Percentiles rank a stretch among this genome's conserved stretches.
Evolutionary conservation across 2,888 invertebrate species (phyloP).

Genomic region (Temnothorax ravouxi): DNA sequence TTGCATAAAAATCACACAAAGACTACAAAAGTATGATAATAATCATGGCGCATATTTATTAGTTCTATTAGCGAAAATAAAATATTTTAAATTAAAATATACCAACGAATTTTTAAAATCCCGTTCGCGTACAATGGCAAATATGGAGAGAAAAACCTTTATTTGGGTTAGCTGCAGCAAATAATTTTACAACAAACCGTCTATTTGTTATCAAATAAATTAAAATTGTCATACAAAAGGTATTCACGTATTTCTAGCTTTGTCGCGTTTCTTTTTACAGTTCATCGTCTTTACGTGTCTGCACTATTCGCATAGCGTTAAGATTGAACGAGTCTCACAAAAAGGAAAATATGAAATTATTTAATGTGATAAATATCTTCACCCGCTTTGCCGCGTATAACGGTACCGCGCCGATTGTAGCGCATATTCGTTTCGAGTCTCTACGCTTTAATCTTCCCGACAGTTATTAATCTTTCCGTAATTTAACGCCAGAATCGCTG

Average conservation of each 20-base stretch:
- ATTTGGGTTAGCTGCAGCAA: background rate
- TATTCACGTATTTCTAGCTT: background rate
- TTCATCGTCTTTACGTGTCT: slow-evolving; percentile 3
- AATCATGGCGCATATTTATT: slow-evolving; percentile 32
- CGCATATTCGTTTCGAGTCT: slow-evolving; percentile 56
- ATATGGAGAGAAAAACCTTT: background rate
- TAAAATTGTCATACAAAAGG: background rate
- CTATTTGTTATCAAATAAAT: slow-evolving; percentile 6
- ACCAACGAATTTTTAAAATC: slow-evolving; percentile 1
- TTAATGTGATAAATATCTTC: slow-evolving; percentile 58
- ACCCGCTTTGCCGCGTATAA: slow-evolving; percentile 47
- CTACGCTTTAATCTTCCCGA: slow-evolving; percentile 54
- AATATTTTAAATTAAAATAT: slow-evolving; percentile 30
- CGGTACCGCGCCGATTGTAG: slow-evolving; percentile 48
- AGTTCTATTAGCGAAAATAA: slow-evolving; percentile 20
- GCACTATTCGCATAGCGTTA: slow-evolving; percentile 28
- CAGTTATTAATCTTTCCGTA: slow-evolving; percentile 57
- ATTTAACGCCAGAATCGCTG: slow-evolving; percentile 59
- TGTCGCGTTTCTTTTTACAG: slow-evolving; percentile 13
- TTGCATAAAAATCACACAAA: slow-evolving; percentile 41
- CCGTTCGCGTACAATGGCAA: no score
- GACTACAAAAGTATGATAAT: slow-evolving; percentile 42
- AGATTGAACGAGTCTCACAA: slow-evolving; percentile 45
- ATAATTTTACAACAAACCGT: background rate
- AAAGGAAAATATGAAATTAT: slow-evolving; percentile 46